Conservation (phyloP, 1,140 invertebrate species). For the Philopotamus ludificatus region DNA sequence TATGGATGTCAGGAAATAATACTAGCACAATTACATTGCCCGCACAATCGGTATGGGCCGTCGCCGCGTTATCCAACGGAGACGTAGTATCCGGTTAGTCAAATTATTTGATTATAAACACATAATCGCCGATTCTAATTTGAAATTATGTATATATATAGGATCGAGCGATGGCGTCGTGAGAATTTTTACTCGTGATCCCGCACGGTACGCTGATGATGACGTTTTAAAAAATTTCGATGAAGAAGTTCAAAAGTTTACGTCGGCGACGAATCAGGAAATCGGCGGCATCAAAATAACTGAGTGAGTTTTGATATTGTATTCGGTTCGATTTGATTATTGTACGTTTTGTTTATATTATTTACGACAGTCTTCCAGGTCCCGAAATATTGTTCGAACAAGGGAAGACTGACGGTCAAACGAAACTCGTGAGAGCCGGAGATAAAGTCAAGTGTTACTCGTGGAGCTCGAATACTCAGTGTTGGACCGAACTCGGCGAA, state of each 20-base stretch:
- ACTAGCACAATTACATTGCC: conserved; percentile 77
- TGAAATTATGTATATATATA: conserved; percentile 41
- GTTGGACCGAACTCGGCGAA: conserved; percentile 88
- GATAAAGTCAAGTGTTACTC: conserved; percentile 70
- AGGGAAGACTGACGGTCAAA: conserved; percentile 82
- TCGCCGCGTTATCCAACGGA: conserved; percentile 75
- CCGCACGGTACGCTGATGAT: conserved; percentile 65
- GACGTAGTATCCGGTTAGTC: conserved; percentile 81
- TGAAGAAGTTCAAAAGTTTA: conserved; percentile 63
- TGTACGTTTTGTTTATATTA: not conserved
- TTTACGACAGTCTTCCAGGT: conserved; percentile 77
- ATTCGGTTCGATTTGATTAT: conserved; percentile 10
- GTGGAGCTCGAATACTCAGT: conserved; percentile 71
- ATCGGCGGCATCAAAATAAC: conserved; percentile 82
- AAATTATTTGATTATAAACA: not conserved
- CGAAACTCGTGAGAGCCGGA: conserved; percentile 77
- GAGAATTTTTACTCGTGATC: conserved; percentile 77
- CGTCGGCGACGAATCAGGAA: conserved; percentile 60
- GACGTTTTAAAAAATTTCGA: conserved; percentile 66
- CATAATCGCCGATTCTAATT: conserved; percentile 2
- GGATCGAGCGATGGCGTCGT: conserved; percentile 79
- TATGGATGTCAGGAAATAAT: conserved; percentile 73
- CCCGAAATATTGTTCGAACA: conserved; percentile 71
- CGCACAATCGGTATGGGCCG: conserved; percentile 85
- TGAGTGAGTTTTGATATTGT: conserved; percentile 64